Percentiles rank a stretch among this genome's conserved stretches.
These are phyloP conservation scores for Tinea semifulvella DNA, from an alignment of 2,888 invertebrate genomes.

Conservation along the genomic window DNA sequence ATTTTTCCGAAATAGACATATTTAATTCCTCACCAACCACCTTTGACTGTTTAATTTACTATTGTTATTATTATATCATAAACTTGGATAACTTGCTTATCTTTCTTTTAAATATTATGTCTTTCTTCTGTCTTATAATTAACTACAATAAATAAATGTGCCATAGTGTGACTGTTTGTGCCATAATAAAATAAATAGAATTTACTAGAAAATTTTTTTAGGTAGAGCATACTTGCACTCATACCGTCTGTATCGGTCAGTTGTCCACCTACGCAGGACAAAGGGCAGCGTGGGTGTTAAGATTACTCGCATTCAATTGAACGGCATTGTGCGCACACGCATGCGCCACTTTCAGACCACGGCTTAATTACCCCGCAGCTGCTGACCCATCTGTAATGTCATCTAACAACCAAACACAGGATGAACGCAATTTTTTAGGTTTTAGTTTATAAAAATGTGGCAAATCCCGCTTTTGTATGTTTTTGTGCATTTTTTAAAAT, in stretches of 20 bases:
- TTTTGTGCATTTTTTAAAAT: neutral
- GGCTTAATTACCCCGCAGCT: conserved; percentile 65
- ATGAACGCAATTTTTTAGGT: neutral
- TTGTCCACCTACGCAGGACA: conserved; percentile 58
- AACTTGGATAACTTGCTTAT: too few species aligned
- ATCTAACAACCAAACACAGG: conserved; percentile 3
- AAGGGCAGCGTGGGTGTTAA: conserved; percentile 64
- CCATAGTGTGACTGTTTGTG: too few species aligned
- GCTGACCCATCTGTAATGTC: conserved; percentile 55
- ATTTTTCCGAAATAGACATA: too few species aligned
- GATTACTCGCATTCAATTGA: conserved; percentile 68
- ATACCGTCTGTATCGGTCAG: conserved; percentile 40
- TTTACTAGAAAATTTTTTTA: too few species aligned
- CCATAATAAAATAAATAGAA: too few species aligned
- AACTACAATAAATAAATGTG: too few species aligned
- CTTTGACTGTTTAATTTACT: too few species aligned
- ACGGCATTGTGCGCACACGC: conserved; percentile 63
- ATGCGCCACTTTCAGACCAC: conserved; percentile 60
- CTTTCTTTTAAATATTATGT: too few species aligned
- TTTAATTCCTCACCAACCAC: too few species aligned
- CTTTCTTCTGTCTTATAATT: too few species aligned
- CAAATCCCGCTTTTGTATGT: neutral
- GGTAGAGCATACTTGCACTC: conserved; percentile 36
- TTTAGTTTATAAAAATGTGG: neutral
- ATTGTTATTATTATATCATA: too few species aligned